Base-by-base conservation (phyloP, 2,113 vertebrate genomes). In the Sarotherodon lohbergeri region DNA sequence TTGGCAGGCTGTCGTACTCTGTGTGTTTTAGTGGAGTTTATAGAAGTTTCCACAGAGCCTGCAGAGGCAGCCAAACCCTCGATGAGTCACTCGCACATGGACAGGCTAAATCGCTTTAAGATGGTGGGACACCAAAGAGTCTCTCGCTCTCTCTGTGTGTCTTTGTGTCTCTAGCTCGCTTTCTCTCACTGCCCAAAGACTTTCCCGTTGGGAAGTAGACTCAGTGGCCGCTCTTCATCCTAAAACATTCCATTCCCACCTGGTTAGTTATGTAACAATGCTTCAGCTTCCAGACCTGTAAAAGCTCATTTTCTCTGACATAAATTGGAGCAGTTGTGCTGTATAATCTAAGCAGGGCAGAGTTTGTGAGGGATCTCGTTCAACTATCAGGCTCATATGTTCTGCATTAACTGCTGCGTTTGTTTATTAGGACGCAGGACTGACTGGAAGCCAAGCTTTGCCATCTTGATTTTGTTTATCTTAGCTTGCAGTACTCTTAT, bases 1-100 rank as follows among this genome's bases (percentile, higher is more conserved):
- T 83, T 93, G 83, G 90, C 86, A 86, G 80, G 17, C 86, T 66
- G 55, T 56, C n/a, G 61, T 63, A 32, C 81, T 83, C 57, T 55
- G 85, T 89, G 81, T 27, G 22, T 73, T 16, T 73, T 6, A 52
- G 84, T 79, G 55, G 66, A 71, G 82, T 86, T 85, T 88, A 83
- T 92, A 91, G 85, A 87, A 95, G 90, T 96, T 96, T 96, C 96
- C 96, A 95, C 94, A 61, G 92, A 61, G 59, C 90, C 81, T 55
- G 55, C 29, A 34, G 88, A 91, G 48, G 56, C 83, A 50, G 86
- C 89, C 90, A 93, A 89, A 83, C 83, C 90, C 85, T 90, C n/a
- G 79, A 94, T 95, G 92, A 95, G 80, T 95, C 95, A 95, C 90
- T 85, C 36, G 34, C 80, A 87, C 81, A 83, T 80, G 90, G 86